Base-by-base conservation (phyloP, 2,888 invertebrate genomes). In the Drosophila putrida region DNA sequence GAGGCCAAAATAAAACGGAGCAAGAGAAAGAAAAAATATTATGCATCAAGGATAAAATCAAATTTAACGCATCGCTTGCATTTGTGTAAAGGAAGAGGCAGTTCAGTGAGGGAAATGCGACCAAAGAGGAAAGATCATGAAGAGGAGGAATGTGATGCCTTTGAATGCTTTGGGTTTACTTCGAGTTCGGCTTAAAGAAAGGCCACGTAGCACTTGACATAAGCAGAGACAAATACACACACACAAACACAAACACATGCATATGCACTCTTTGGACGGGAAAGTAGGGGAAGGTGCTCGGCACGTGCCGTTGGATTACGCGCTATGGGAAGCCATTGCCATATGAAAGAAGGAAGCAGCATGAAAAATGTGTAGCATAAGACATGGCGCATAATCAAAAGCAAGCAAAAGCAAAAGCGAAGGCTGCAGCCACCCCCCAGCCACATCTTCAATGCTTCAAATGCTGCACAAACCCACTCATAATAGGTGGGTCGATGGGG, bases 131-230 rank as follows among this genome's bases (percentile, higher is more conserved):
- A 35, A 27, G 20, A 20, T 20, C 20, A 4, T 15, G 11, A 39
- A 35, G 20, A 35, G 20, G 4, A 35, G 49, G 51, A 51, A 39
- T 44, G 38, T 13, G 38, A 2, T 39, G 38, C 38, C 43, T 53
- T 57, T 55, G 54, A 71, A 61, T 44, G 67, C 70, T 70, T 70
- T 77, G 67, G 62, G 63, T 63, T 71, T 47, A 20, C 50, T 31
- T 44, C 38, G 39, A 41, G 15, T 39, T 53, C 33, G 59, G 64
- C 75, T 76, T 70, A 63, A 65, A 70, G 80, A 74, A 85, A 85
- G 88, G 85, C 88, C 83, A 86, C 83, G 86, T 83, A 83, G 65
- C 88, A 87, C 85, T 85, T 85, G 85, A 85, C 85, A 85, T 82
- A 71, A 80, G 73, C 71, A 71, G 66, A 78, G 59, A 71, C 73